Evolutionary conservation across 2,797 vertebrate species (phyloP), one percentile per base, ranked within the genome.

Genomic region (Myotis planiceps): DNA sequence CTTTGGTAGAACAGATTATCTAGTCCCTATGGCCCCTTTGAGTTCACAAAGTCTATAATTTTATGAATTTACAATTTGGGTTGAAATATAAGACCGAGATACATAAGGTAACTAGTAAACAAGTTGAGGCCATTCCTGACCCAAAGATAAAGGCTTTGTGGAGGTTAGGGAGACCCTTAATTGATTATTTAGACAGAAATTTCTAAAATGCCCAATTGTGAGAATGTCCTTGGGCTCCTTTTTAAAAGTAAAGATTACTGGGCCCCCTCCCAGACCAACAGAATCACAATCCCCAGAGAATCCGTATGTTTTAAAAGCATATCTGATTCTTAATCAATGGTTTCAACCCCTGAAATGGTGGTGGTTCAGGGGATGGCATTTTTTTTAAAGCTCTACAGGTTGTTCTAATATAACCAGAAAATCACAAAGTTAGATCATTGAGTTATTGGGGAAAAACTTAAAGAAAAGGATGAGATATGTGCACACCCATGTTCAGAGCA

Each of bases 31-130:
- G 23, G 19, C 16, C 42, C 19, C 82, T 94, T 72, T 51, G 55
- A 95, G 16, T 88, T 96, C 14, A 92, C 42, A 96, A 96, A 88
- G 81, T 82, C 34, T 87, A 58, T 23, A 63, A 3, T 76, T 81
- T 69, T 92, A 55, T 78, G 29, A 93, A 81, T 72, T 92, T 78
- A 82, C 18, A 82, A n/a, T 76, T 53, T 21, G 81, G 27, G 27
- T 94, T 14, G 9, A 55, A 6, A 88, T 39, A 23, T 51, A 92
- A 93, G 10, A 88, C n/a, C 12, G 8, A 89, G 63, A 86, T 23
- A 66, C 12, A 51, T 69, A 74, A 69, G n/a, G 13, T 37, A 83
- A 95, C 72, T 49, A 84, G 18, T 58, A 51, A 94, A 76, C 1
- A 49, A 2, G 85, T 21, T 93, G 49, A 96, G 18, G n/a, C 9